Evolutionary conservation across 2,888 invertebrate species (phyloP), one percentile per base, ranked within the genome.

Genomic region (Melanotus villosus): DNA sequence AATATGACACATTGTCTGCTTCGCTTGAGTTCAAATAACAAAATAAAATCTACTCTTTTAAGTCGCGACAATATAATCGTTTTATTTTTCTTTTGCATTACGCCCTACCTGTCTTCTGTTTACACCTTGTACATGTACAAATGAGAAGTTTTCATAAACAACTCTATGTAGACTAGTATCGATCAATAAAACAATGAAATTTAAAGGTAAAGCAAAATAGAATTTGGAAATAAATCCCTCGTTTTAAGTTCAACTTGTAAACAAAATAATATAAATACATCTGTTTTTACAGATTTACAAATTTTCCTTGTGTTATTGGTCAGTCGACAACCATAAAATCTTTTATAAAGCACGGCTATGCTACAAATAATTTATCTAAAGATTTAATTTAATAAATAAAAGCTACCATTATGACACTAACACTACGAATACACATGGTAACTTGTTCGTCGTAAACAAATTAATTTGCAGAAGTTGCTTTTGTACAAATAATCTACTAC

Each of bases 301-400:
- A n/a, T n/a, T n/a, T n/a, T n/a, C n/a, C n/a, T n/a, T n/a, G n/a
- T 3, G 5, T 41, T 3, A 18, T 9, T 3, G 7, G 2, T 41
- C 7, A n/a, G n/a, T 7, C 26, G 7, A 26, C 26, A 26, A 7
- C 26, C 3, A 7, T 26, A 26, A 26, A 26, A 26, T 16, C 16
- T 9, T 41, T 41, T 16, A 14, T 14, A 41, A 9, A 14, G 41
- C 41, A 41, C 14, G 12, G 18, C 16, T 52, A 14, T 18, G 7
- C 30, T 7, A 12, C 19, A 2, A 7, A 12, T 32, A 10, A 52
- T n/a, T 32, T 18, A 52, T 16, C 52, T 50, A 50, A 7, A 50
- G 2, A 26, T 50, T 50, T 26, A 50, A 16, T 21, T 26, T 32
- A 52, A 32, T 52, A 10, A 52, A 52, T 52, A 52, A 50, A 50